Percentiles rank a stretch among this genome's conserved stretches.
Conservation (phyloP, 2,888 invertebrate genomes). For the Coelopa pilipes region DNA sequence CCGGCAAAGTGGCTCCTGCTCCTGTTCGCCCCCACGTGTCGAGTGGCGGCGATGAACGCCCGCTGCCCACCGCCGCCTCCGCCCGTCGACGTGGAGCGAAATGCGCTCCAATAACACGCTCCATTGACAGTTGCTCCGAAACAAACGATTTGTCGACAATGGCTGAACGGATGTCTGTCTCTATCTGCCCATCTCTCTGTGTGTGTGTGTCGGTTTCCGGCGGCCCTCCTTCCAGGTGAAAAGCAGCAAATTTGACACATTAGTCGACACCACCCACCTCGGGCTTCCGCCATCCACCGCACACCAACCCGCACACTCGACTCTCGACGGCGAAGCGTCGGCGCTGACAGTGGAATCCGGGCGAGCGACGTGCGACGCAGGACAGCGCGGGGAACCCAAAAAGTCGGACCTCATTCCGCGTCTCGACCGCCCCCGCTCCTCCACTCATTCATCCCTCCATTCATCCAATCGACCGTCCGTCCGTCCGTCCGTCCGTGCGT, state of each 20-base stretch:
- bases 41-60: not conserved
- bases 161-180: slow-evolving; percentile 17
- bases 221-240: slow-evolving; percentile 34
- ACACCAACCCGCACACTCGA: slow-evolving; percentile 6
- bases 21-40: not conserved
- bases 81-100: not conserved
- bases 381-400: not conserved
- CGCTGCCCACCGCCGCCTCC: not conserved
- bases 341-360: not conserved
- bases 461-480: not conserved
- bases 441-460: too few relatives aligned
- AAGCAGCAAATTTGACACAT: slow-evolving; percentile 46
- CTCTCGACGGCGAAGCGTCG: not conserved
- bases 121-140: slow-evolving; percentile 43
- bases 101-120: slow-evolving; percentile 48
- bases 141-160: slow-evolving; percentile 42
- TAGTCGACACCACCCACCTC: slow-evolving; percentile 35
- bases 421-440: too few relatives aligned
- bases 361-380: not conserved
- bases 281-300: not conserved
- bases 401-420: slow-evolving; percentile 19
- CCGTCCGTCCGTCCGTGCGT: slow-evolving; percentile 19
- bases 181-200: not conserved
- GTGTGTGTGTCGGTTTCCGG: slow-evolving; percentile 7
- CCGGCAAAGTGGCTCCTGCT: slow-evolving; percentile 29